Evolutionary conservation across 2,797 vertebrate species (phyloP).

Genomic region (Monodelphis domestica): DNA sequence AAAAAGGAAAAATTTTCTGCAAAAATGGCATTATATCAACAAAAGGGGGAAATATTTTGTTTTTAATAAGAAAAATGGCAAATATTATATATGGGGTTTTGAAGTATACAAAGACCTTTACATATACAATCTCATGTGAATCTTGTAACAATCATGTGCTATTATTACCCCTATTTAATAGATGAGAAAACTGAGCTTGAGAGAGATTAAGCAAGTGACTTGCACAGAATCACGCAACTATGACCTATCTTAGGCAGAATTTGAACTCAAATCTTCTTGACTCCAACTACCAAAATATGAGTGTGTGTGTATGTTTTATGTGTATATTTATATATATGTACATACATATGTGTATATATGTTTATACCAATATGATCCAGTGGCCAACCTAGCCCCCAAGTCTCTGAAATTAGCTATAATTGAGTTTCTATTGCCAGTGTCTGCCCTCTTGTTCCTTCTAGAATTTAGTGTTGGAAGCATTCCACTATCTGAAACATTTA

Average conservation of each 20-base stretch:
- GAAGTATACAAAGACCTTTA: neutral
- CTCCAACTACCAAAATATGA: no score
- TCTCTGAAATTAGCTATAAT: no score
- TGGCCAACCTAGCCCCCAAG: no score
- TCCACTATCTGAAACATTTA: no score
- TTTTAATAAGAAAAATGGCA: neutral
- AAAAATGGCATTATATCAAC: neutral
- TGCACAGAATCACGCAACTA: neutral
- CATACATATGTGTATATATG: no score
- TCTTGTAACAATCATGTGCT: neutral
- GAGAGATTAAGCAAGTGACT: neutral
- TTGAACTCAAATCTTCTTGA: neutral
- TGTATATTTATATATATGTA: no score
- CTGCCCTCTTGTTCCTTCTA: no score
- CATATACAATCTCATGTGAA: neutral
- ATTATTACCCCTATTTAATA: neutral
- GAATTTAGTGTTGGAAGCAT: no score
- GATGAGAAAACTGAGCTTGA: neutral
- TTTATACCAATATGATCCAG: no score
- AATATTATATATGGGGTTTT: neutral
- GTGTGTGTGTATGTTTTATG: no score
- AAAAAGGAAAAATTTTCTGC: neutral
- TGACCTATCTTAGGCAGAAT: neutral
- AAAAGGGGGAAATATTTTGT: neutral
- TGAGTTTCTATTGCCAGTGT: no score